Conservation (phyloP, 2,888 invertebrate genomes). For the Caenorhabditis becei region DNA sequence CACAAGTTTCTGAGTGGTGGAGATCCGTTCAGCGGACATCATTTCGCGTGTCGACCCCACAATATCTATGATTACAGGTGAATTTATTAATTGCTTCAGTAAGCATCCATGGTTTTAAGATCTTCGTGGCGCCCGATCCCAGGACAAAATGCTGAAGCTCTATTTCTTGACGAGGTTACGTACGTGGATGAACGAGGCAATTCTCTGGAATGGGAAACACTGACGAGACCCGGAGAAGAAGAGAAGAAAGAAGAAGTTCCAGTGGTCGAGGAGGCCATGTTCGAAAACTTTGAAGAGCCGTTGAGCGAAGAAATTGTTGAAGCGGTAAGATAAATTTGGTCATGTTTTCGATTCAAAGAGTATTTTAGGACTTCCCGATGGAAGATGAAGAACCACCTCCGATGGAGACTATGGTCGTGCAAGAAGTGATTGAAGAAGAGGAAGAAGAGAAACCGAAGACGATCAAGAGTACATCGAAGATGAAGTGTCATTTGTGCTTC, state of each 20-base stretch:
- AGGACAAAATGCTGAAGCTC: constrained; percentile 8
- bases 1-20: constrained; percentile 61
- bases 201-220: constrained; percentile 57
- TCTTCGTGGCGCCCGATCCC: constrained; percentile 38
- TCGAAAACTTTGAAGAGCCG: constrained; percentile 26
- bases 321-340: constrained; percentile 14
- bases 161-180: constrained; percentile 41
- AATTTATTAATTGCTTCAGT: not conserved
- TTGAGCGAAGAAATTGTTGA: constrained; percentile 34
- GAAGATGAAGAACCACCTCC: constrained; percentile 21
- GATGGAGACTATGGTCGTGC: not conserved
- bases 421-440: constrained; percentile 1
- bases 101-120: constrained; percentile 7
- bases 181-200: constrained; percentile 61
- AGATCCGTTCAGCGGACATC: constrained; percentile 70
- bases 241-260: too few species aligned
- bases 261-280: constrained; percentile 13
- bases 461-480: not conserved
- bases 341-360: not conserved
- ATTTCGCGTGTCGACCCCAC: constrained; percentile 67
- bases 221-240: constrained; percentile 18
- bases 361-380: constrained; percentile 1
- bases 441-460: constrained; percentile 6
- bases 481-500: constrained; percentile 62
- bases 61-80: constrained; percentile 56